Conservation (phyloP, 2,797 vertebrate genomes). For the Sebastolobus alascanus region DNA sequence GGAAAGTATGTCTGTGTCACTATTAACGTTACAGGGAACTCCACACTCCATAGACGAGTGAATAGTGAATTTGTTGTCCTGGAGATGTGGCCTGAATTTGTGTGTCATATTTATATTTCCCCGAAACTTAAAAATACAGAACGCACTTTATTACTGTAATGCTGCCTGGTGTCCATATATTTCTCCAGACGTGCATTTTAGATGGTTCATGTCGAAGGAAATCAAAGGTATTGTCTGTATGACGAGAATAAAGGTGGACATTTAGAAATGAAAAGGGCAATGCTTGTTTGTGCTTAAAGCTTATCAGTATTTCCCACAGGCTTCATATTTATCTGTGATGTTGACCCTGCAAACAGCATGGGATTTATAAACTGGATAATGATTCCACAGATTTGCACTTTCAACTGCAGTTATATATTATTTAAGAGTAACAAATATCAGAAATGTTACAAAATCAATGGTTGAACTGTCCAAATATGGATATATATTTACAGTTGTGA, state of each 20-base stretch:
- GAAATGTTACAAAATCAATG: neutral
- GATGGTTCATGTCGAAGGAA: neutral
- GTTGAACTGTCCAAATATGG: neutral
- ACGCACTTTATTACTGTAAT: neutral
- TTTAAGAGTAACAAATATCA: neutral
- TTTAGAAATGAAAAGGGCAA: neutral
- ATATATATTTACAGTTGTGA: neutral
- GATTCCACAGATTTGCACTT: neutral
- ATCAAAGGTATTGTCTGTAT: neutral
- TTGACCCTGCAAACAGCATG: neutral
- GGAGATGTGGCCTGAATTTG: neutral
- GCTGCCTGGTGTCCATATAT: neutral
- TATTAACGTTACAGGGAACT: conserved; percentile 11
- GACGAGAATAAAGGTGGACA: neutral
- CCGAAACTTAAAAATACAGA: conserved; percentile 15
- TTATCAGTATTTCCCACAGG: conserved; percentile 16
- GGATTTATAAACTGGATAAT: neutral
- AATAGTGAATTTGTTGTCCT: conserved; percentile 33
- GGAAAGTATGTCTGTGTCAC: conserved; percentile 48
- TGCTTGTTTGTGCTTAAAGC: neutral
- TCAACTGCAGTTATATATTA: neutral
- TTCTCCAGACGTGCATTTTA: neutral
- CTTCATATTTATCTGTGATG: neutral
- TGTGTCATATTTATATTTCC: conserved; percentile 14
- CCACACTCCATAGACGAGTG: neutral